These are phyloP conservation scores for Masticophis lateralis DNA, from an alignment of 2,797 vertebrate genomes.

Conservation along the genomic window DNA sequence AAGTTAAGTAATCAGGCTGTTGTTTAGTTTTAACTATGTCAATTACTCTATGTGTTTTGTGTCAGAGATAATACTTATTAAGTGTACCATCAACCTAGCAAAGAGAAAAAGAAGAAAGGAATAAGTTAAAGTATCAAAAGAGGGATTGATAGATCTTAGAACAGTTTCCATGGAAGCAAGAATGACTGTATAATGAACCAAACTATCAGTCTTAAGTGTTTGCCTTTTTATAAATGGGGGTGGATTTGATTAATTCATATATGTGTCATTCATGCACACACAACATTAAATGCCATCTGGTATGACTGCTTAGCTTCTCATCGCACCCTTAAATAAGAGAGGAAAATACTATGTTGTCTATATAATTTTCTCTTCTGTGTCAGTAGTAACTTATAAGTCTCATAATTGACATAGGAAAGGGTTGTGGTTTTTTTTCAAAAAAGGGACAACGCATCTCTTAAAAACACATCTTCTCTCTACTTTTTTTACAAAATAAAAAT, in stretches of 20 bases:
- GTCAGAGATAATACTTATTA: neutral
- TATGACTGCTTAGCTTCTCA: neutral
- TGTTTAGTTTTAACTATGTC: neutral
- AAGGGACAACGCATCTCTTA: neutral
- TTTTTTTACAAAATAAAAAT: too few relatives aligned
- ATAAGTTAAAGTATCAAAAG: neutral
- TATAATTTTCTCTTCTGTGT: slow-evolving; percentile 21
- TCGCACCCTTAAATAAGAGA: neutral
- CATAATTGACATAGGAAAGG: slow-evolving; percentile 6
- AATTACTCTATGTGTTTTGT: neutral
- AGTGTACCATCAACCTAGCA: neutral
- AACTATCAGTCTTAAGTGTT: slow-evolving; percentile 23
- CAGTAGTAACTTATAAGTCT: slow-evolving; percentile 1
- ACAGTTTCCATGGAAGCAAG: slow-evolving; percentile 38
- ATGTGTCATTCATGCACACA: slow-evolving; percentile 17
- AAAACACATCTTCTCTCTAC: neutral
- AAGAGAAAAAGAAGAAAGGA: neutral
- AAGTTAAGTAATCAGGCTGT: neutral
- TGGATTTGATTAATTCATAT: slow-evolving; percentile 36
- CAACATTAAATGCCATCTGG: slow-evolving; percentile 23
- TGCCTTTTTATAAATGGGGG: slow-evolving; percentile 23
- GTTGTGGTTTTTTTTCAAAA: neutral
- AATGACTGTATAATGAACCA: slow-evolving; percentile 19
- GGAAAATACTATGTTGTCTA: slow-evolving; percentile 3
- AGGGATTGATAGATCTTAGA: slow-evolving; percentile 1